Base-by-base conservation (phyloP, 1,140 invertebrate species). In the Leptinotarsa undecemlineata region DNA sequence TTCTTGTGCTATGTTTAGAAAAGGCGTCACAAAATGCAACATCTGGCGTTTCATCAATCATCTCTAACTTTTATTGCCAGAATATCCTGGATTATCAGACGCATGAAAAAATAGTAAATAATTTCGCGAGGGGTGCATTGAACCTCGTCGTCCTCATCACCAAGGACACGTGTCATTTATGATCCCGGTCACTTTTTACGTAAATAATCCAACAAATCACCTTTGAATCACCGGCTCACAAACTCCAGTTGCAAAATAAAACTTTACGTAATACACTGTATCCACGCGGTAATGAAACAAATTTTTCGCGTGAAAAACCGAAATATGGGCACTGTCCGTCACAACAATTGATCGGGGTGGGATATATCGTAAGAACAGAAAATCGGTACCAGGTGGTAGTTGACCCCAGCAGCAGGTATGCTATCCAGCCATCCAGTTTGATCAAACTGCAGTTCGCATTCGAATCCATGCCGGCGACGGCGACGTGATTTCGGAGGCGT, bases 381-480 rank as follows among this genome's bases (percentile, higher is more conserved):
- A 62, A 68, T 61, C 80, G 77, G 80, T 81, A 80, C 80, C 80
- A 81, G 80, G 77, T 77, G 74, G 79, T 77, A 76, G 66, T 68
- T 75, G 63, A 78, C 77, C 72, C 77, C 70, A 73, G 74, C 67
- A 73, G 74, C 66, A 57, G 67, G 61, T 71, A 72, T 74, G 71
- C 80, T 80, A 77, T 81, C 79, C 80, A 81, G 80, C 80, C 80
- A 81, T 81, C 80, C 80, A 80, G 80, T 78, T 74, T 48, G 76
- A 77, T 77, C 76, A 72, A 73, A 75, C 26, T 73, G 62, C 48
- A 64, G 60, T 69, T 78, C 73, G 47, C 69, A 76, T 75, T 80
- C 79, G 74, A 76, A 76, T 72, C 64, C 70, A 42, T 42, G 33
- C 33, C 33, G 33, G 63, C 73, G 60, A 78, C 61, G 68, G 26